These are phyloP conservation scores for Gerris lacustris DNA, from an alignment of 2,888 invertebrate genomes.

Conservation along the genomic window DNA sequence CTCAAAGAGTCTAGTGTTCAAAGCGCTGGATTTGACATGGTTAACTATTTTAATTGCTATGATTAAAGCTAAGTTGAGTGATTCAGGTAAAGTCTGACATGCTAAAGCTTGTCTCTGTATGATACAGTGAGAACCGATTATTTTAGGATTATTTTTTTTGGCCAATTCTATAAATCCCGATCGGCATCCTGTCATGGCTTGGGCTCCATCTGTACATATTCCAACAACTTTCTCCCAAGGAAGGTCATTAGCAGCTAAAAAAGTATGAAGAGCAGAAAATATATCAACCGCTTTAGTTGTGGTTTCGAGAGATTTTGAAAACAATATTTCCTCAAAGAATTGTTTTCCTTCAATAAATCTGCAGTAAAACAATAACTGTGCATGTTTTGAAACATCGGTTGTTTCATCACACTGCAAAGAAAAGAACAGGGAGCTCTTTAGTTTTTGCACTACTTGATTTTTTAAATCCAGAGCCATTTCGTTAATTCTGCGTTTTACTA, in stretches of 20 bases:
- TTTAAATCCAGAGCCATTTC: background rate
- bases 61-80: background rate
- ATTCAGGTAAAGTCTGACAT: background rate
- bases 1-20: background rate
- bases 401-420: background rate
- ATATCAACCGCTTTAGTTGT: conserved; percentile 2
- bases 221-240: background rate
- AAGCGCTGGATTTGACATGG: background rate
- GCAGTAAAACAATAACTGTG: background rate
- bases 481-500: background rate
- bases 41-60: background rate
- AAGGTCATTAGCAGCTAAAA: background rate
- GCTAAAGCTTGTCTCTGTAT: background rate
- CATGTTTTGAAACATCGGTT: background rate
- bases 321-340: background rate
- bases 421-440: background rate
- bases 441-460: background rate
- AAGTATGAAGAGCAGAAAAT: background rate
- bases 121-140: background rate
- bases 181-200: background rate
- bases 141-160: background rate
- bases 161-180: background rate
- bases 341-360: background rate
- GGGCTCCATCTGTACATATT: background rate
- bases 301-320: background rate